Evolutionary conservation across 2,797 vertebrate species (phyloP).

Genomic region (Argyrosomus regius): DNA sequence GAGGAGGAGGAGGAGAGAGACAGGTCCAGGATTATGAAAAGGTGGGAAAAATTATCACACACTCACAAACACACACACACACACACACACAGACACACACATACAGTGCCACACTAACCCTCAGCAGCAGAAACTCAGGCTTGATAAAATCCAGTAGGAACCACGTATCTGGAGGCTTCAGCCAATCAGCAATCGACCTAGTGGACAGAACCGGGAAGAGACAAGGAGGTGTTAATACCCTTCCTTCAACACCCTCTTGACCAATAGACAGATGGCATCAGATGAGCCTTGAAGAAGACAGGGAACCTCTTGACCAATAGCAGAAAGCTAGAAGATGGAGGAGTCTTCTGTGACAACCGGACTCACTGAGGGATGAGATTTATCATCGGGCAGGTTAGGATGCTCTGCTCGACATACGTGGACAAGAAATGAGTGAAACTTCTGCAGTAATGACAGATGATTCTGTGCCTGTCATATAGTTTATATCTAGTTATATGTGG

Average conservation of each 20-base stretch:
- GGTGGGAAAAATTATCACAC: constrained; percentile 28
- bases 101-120: constrained; percentile 84
- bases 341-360: constrained; percentile 16
- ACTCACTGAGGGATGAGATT: background rate
- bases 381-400: constrained; percentile 45
- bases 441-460: background rate
- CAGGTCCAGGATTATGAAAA: constrained; percentile 28
- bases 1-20: background rate
- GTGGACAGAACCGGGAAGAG: constrained; percentile 56
- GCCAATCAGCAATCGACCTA: constrained; percentile 98
- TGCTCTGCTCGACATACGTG: constrained; percentile 28
- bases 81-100: background rate
- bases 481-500: background rate
- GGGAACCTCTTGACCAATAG: constrained; percentile 66
- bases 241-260: constrained; percentile 51
- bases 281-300: constrained; percentile 34
- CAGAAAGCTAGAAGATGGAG: constrained; percentile 26
- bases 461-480: background rate
- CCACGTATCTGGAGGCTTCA: constrained; percentile 97
- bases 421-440: background rate
- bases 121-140: constrained; percentile 96
- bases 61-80: background rate
- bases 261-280: constrained; percentile 33
- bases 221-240: constrained; percentile 73
- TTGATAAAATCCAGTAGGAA: constrained; percentile 99